Evolutionary conservation across 2,113 vertebrate genomes (phyloP), one percentile per base, ranked within the genome.

Genomic region (Eleginops maclovinus): DNA sequence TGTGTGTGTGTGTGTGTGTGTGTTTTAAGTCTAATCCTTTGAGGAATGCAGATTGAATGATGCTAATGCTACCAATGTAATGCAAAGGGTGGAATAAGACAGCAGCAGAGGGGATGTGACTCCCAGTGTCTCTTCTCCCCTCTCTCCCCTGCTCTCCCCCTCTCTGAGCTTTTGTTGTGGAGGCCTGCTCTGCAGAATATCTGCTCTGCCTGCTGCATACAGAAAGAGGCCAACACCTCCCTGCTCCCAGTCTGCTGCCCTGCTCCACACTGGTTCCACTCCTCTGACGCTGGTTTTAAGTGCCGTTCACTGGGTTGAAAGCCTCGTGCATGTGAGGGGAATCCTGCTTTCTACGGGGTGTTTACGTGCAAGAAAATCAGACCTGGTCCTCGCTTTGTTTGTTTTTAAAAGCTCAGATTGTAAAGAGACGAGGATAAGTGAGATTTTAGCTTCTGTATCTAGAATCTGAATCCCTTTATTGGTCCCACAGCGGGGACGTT

Each of bases 151-250:
- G 6, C 63, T 24, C 68, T 50, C 55, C 24, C 70, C 40, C 60
- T 72, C 78, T 54, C 63, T 70, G 26, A 65, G 89, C 88, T 89
- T 88, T 90, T 92, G 91, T 91, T 88, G 28, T 85, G 85, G 88
- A 88, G 91, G 88, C 87, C 88, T 88, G 74, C 78, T 90, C 79
- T 87, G 86, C 87, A 91, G 88, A 78, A 54, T 43, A 67, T 73
- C 72, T 79, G 44, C 63, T 69, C 24, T 70, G 80, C 73, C 75
- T 83, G 88, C 77, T 81, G 89, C 87, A 90, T 87, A 61, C 85
- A 83, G 55, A 83, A 78, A 72, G 61, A 91, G 82, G 80, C 87
- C 89, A 73, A 79, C 80, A 83, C 72, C 46, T 66, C 46, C 47
- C 69, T 55, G 22, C 9, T 67, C 67, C 46, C 60, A 69, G 54